phyloP scores from a whole-genome alignment of 92 coral and sea anemone genomes.

The Epizoanthus stellaris region DNA sequence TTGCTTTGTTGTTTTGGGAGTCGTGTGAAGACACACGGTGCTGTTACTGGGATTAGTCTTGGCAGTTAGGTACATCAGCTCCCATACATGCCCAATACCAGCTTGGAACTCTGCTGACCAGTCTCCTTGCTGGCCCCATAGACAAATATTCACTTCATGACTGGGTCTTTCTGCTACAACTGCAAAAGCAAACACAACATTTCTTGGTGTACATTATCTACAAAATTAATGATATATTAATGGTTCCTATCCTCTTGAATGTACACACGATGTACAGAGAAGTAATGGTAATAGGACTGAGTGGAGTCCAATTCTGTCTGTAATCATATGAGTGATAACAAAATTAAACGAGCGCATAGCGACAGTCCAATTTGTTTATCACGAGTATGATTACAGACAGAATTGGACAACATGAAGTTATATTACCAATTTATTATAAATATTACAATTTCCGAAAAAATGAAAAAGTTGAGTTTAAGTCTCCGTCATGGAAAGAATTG shows the following conservation, averaged over 20 bases:
- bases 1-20: constrained; percentile 81
- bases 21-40: constrained; percentile 65
- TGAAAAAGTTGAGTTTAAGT: too few species aligned
- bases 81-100: constrained; percentile 80
- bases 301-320: too few species aligned
- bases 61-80: constrained; percentile 76
- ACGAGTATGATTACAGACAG: too few species aligned
- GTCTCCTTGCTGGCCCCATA: constrained; percentile 89
- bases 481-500: too few species aligned
- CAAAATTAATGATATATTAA: neutral
- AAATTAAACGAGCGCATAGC: too few species aligned
- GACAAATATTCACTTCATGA: constrained; percentile 64
- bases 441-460: too few species aligned
- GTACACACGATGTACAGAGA: too few species aligned
- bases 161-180: constrained; percentile 69
- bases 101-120: constrained; percentile 76
- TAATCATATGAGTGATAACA: too few species aligned
- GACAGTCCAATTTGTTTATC: too few species aligned
- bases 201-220: neutral
- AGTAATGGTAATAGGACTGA: too few species aligned
- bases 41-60: constrained; percentile 62
- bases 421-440: too few species aligned
- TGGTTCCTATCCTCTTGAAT: neutral
- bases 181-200: constrained; percentile 24
- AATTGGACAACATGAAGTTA: too few species aligned